Conservation (phyloP, 2,113 vertebrate species). For the Embiotoca jacksoni region DNA sequence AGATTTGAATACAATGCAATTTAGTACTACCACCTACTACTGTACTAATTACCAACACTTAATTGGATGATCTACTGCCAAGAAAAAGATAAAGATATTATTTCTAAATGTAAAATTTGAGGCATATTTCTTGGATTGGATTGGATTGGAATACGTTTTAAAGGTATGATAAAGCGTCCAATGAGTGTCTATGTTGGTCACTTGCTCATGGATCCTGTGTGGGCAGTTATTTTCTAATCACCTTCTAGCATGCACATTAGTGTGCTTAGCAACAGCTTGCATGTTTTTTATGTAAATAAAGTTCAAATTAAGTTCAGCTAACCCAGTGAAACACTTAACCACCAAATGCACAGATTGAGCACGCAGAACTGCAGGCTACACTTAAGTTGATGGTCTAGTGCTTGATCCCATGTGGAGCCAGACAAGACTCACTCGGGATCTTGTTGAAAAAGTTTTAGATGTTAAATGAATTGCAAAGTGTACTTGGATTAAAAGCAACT, state of each 20-base stretch:
- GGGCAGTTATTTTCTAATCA: background rate
- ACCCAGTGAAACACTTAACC: background rate
- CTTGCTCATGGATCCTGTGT: background rate
- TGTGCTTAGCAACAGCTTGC: constrained; percentile 22
- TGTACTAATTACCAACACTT: too few relatives aligned
- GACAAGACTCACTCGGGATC: background rate
- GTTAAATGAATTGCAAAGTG: background rate
- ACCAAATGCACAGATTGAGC: constrained; percentile 1
- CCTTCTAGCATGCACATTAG: background rate
- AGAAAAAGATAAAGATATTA: background rate
- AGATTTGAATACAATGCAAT: background rate
- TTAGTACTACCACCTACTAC: background rate
- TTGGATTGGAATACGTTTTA: background rate
- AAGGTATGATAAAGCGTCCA: background rate
- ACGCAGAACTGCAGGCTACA: background rate
- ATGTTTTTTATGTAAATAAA: constrained; percentile 44
- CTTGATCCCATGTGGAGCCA: background rate
- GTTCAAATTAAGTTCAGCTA: constrained; percentile 41
- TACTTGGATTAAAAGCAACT: background rate
- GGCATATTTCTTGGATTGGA: too few relatives aligned
- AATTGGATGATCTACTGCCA: background rate
- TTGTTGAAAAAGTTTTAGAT: background rate
- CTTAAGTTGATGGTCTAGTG: constrained; percentile 2
- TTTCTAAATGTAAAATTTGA: background rate
- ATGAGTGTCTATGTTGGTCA: background rate